Evolutionary conservation across 1,140 invertebrate species (phyloP), one percentile per base, ranked within the genome.

Genomic region (Panonychus citri): DNA sequence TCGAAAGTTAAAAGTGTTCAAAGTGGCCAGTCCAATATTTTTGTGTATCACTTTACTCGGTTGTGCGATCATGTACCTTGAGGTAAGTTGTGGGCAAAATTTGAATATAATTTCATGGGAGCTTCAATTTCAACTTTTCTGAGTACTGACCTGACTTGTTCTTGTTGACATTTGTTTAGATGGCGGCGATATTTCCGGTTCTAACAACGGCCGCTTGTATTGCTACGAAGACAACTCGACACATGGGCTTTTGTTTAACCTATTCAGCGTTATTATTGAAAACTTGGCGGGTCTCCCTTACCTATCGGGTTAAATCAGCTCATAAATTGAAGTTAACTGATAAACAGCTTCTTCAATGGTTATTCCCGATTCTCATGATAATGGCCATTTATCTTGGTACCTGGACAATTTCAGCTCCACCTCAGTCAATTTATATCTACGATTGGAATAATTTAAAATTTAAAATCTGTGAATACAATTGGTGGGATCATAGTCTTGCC

Each of bases 321-420:
- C 86, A 90, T 62, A 88, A 89, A 68, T 77, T 91, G 19, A 89
- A 89, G 64, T 70, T 93, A 26, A 89, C 87, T 2, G 88, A 93
- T 69, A 85, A 85, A 65, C 84, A 83, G 64, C 67, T 93, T 34
- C 66, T 91, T 24, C 86, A 90, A 63, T 86, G 87, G 82, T 82
- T 91, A 77, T 78, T 85, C 3, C 85, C 86, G 0, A 84, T 90
- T 55, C 67, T 90, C 3, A 70, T 86, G 4, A 81, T 91, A 7
- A 85, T 87, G 79, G 69, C 86, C 13, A 83, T 87, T 37, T 89
- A 87, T 67, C 72, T 93, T 43, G 77, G 81, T 2, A 83, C 85
- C 0, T 93, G 88, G 88, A 88, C 85, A 0, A 72, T 85, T 3
- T 83, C 82, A 24, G 79, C 80, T 39, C 80, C 82, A 1, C 85